These are phyloP conservation scores for Gallinago media DNA, from an alignment of 2,113 vertebrate species.

Conservation along the genomic window DNA sequence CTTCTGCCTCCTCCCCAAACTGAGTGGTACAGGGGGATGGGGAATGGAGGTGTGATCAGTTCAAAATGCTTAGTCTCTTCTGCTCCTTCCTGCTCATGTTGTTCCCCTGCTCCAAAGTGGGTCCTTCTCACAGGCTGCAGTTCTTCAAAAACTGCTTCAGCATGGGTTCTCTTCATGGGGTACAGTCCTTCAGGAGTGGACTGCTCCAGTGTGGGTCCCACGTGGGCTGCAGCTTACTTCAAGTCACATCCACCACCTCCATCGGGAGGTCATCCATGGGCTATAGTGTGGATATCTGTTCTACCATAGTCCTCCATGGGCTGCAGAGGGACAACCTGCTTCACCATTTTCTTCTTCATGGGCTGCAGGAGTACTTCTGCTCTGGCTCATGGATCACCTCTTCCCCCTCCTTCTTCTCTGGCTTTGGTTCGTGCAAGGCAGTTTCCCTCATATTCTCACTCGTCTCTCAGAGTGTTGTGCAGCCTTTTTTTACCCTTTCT, in stretches of 20 bases:
- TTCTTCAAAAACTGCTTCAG: background rate
- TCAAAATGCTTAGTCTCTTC: background rate
- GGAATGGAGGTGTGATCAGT: accelerated
- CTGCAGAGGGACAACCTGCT: accelerated
- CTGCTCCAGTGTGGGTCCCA: accelerated
- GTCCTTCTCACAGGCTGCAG: background rate
- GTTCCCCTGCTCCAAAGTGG: accelerated
- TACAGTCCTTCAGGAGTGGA: background rate
- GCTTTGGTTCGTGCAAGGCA: background rate
- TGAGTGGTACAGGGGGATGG: accelerated
- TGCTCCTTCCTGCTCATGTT: background rate
- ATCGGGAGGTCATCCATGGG: background rate
- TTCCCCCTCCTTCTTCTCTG: background rate
- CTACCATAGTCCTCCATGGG: accelerated
- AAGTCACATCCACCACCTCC: background rate
- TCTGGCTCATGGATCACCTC: accelerated
- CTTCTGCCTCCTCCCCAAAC: background rate
- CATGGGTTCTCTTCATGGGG: accelerated
- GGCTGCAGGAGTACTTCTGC: background rate
- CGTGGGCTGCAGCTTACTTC: background rate
- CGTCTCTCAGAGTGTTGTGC: background rate
- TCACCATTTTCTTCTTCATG: background rate
- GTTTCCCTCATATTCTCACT: background rate
- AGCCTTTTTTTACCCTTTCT: background rate
- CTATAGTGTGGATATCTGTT: background rate